Percentiles rank a stretch among this genome's conserved stretches.
Conservation (phyloP, 1,140 invertebrate species). For the Potamilus streckersoni region DNA sequence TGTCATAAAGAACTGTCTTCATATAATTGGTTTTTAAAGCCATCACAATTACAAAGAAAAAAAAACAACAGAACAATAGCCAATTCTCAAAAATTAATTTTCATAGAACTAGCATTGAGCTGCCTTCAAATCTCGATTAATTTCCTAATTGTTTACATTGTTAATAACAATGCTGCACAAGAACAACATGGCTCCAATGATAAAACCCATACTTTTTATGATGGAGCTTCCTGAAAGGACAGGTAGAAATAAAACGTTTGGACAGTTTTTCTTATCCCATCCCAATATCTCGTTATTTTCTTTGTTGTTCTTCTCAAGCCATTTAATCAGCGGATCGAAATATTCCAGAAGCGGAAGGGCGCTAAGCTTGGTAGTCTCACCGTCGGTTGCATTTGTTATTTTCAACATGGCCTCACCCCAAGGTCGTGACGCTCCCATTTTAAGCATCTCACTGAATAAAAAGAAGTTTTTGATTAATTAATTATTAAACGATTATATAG, state of each 20-base stretch:
- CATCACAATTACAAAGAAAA: no score
- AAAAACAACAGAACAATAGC: no score
- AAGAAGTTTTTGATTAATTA: neutral
- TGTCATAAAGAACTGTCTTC: no score
- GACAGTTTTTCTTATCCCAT: conserved; percentile 12
- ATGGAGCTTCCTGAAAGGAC: no score
- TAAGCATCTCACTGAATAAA: conserved; percentile 13
- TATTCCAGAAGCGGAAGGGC: conserved; percentile 7
- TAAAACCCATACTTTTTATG: no score
- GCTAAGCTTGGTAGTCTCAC: conserved; percentile 10
- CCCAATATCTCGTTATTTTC: neutral
- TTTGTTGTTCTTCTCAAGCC: conserved; percentile 12
- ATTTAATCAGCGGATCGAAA: conserved; percentile 17
- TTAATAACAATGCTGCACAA: no score
- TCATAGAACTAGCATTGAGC: no score
- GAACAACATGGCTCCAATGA: no score
- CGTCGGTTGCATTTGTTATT: conserved; percentile 9
- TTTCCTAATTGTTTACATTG: no score
- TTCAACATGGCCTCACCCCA: conserved; percentile 20
- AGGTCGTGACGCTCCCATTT: conserved; percentile 12
- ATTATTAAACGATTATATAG: neutral
- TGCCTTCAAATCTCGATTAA: no score
- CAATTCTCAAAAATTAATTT: no score
- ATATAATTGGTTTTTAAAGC: no score
- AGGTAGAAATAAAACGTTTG: neutral